Base-by-base conservation (phyloP, 2,888 invertebrate genomes). In the Ommatoiulus sabulosus region DNA sequence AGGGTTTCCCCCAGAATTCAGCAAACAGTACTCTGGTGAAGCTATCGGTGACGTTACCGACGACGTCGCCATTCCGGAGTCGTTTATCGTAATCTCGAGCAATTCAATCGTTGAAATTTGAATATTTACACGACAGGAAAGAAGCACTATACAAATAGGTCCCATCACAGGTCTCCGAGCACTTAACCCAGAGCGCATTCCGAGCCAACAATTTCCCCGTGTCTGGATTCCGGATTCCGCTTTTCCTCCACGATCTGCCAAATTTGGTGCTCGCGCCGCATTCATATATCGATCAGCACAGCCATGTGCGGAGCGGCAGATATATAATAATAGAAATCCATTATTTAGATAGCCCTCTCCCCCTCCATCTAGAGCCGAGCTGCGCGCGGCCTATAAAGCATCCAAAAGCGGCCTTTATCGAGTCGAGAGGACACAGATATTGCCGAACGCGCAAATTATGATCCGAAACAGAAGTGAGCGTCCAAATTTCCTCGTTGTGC, bases 331-430 rank as follows among this genome's bases (percentile, higher is more conserved):
- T 24, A n/a, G 72, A 72, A 72, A 72, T 72, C 20, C 72, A 72
- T 72, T 72, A 72, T 72, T 72, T 72, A 20, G 72, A 63, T 63
- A 63, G 63, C 63, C 10, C 24, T 72, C 72, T 20, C 72, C 24
- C 72, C 72, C 24, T 72, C 72, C 24, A 24, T 24, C 72, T 72
- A 63, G 63, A 63, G n/a, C 63, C 63, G 20, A 20, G 63, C 20
- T 63, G 6, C 72, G 3, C 10, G 72, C 24, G n/a, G 72, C 72
- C 72, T n/a, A 72, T 72, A 72, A 72, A 72, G 72, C 72, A 72
- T 24, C 72, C 72, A 72, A 10, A 72, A 72, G 72, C 72, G 72
- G 72, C 72, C 72, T 72, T 72, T 72, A 72, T 72, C 72, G 72
- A 72, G 72, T 72, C 72, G 8, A 72, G 72, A 72, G 72, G 72